Percentiles rank a stretch among this genome's conserved stretches.
Conservation (phyloP, 2,888 invertebrate genomes). For the Steinernema scapterisci region DNA sequence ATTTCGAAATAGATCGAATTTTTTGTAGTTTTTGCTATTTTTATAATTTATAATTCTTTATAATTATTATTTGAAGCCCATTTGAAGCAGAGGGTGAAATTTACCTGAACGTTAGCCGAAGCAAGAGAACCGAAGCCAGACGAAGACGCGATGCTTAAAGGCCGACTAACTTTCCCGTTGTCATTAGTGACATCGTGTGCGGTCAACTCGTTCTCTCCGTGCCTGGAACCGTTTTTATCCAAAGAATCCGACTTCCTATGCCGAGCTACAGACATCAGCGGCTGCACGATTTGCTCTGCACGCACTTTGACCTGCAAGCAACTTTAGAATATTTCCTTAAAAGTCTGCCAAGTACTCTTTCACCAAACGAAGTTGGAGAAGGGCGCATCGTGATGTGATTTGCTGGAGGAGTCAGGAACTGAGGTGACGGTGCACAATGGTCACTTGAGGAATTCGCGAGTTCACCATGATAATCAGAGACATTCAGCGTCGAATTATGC, state of each 20-base stretch:
- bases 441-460: neutral
- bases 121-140: conserved; percentile 47
- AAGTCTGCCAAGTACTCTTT: conserved; percentile 8
- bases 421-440: neutral
- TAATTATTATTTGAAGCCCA: too few species aligned
- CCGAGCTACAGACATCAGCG: neutral
- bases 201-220: neutral
- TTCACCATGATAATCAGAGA: neutral
- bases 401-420: neutral
- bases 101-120: conserved; percentile 34
- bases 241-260: conserved; percentile 5
- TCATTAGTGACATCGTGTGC: neutral
- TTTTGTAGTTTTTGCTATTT: too few species aligned
- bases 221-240: neutral
- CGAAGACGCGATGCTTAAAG: conserved; percentile 45
- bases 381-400: neutral
- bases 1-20: too few species aligned
- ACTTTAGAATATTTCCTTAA: neutral
- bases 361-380: neutral
- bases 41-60: too few species aligned
- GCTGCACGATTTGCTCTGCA: conserved; percentile 12
- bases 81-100: neutral
- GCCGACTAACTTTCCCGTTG: conserved; percentile 35
- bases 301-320: conserved; percentile 7
- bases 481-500: conserved; percentile 15